Evolutionary conservation across 2,888 invertebrate genomes (phyloP).

Genomic region (Crematogaster levior): DNA sequence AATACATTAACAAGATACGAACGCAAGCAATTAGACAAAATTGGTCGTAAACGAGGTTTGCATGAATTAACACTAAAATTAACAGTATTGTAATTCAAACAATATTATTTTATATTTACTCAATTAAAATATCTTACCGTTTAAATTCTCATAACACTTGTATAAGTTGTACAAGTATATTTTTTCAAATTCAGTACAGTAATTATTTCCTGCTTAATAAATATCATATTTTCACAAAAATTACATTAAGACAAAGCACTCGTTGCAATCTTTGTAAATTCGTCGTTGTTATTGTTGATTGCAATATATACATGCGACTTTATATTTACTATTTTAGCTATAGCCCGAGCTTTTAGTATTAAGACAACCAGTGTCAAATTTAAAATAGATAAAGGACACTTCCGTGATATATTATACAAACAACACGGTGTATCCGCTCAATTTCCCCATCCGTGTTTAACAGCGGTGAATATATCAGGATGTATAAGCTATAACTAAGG

Average conservation of each 20-base stretch:
- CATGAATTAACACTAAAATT: conserved; percentile 4
- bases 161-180: background rate
- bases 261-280: background rate
- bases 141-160: background rate
- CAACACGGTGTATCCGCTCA: conserved; percentile 23
- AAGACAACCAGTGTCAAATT: background rate
- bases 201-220: background rate
- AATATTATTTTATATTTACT: background rate
- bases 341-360: background rate
- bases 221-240: background rate
- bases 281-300: background rate
- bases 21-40: conserved; percentile 26
- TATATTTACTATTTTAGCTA: background rate
- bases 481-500: conserved; percentile 29
- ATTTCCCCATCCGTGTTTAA: conserved; percentile 36
- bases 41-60: background rate
- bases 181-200: background rate
- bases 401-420: background rate
- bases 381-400: background rate
- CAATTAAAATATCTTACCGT: background rate
- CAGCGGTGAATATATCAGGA: conserved; percentile 20
- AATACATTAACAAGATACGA: conserved; percentile 15
- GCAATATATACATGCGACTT: background rate
- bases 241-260: background rate
- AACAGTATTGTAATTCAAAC: background rate